Evolutionary conservation across 2,797 vertebrate species (phyloP).

Genomic region (Sciurus carolinensis): DNA sequence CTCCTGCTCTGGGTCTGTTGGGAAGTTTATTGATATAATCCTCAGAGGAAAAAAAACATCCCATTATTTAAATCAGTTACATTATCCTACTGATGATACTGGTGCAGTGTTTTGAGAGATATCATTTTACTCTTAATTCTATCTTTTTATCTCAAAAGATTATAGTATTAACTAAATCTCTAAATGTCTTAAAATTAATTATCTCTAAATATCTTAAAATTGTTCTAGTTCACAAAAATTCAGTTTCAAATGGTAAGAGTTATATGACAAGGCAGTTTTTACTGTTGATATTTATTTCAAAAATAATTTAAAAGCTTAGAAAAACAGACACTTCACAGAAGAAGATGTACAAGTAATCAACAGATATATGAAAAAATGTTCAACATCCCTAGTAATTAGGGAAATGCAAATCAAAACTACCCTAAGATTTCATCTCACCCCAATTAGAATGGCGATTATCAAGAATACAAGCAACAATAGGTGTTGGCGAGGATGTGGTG

Average conservation of each 20-base stretch:
- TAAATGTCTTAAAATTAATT: neutral
- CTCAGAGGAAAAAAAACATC: neutral
- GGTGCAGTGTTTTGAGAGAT: neutral
- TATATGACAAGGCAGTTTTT: neutral
- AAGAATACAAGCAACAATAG: too few species aligned
- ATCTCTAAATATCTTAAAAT: neutral
- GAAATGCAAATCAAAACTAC: too few species aligned
- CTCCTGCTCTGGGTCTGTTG: neutral
- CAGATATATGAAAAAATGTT: too few species aligned
- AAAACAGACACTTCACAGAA: too few species aligned
- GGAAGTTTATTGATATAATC: neutral
- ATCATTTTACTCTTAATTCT: neutral
- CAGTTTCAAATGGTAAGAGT: neutral
- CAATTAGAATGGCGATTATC: too few species aligned
- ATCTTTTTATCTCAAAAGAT: neutral
- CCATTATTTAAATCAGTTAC: neutral
- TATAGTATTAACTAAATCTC: neutral
- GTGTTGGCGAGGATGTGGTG: too few species aligned
- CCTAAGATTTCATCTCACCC: too few species aligned
- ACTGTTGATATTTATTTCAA: slow-evolving; percentile 57
- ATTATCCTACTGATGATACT: neutral
- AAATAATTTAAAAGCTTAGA: slow-evolving; percentile 28
- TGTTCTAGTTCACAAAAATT: neutral
- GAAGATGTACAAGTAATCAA: too few species aligned
- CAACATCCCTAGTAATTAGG: too few species aligned